Base-by-base conservation (phyloP, 2,888 invertebrate genomes). In the Stenoptilia bipunctidactyla region DNA sequence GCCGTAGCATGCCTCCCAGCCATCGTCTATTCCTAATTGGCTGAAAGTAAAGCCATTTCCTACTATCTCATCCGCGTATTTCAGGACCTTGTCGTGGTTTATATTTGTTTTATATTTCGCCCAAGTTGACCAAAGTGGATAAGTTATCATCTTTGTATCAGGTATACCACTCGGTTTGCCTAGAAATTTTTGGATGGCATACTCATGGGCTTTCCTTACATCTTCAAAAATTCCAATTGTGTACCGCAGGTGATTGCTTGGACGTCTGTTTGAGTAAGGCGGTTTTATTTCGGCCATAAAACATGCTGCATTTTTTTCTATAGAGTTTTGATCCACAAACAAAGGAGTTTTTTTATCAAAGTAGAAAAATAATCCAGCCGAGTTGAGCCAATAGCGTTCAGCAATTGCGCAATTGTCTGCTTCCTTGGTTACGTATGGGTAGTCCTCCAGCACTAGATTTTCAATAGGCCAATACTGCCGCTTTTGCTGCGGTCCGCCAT, bases 71-170 rank as follows among this genome's bases (percentile, higher is more conserved):
- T 83, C 66, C 2, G 86, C 87, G 49, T 84, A 88, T 13, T 74
- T 61, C 14, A 80, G 37, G 0, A 88, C 79, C 0, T 68, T 61
- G 0, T 64, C 54, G 45, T 88, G 86, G 47, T 85, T 83, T 1
- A 90, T 79, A 9, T 76, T 55, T 1, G 67, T 58, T 42, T 87
- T 86, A 56, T 87, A 89, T 33, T 80, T 63, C 0, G 89, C 89
- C 87, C 89, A 88, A 0, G 90, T 89, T 0, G 90, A 88, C 89
- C 90, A 90, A 46, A 90, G 85, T 0, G 90, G 90, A 43, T 86
- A 70, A 4, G 64, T 64, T 3, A 90, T 79, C 75, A 88, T 86
- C 13, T 66, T 56, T 30, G 77, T 66, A 52, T 87, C 86, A 0
- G 88, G 91, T 15, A 86, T 65, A 0, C 75, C 85, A 0, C 59